Evolutionary conservation across 2,113 vertebrate genomes (phyloP).

Genomic region (Pangasianodon hypophthalmus): DNA sequence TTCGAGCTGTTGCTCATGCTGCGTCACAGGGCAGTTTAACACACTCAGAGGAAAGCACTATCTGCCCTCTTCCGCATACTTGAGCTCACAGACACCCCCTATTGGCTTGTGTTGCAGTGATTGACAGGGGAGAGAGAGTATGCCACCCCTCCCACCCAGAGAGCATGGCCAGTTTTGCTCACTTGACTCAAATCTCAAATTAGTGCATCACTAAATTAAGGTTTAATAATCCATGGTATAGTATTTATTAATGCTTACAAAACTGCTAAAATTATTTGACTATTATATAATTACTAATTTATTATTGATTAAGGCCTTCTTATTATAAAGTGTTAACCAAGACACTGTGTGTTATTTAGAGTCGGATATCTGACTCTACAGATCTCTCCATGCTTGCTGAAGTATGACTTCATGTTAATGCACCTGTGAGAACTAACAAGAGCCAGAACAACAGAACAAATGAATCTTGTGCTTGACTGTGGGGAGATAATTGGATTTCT

Average conservation of each 20-base stretch:
- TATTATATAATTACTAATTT: background rate
- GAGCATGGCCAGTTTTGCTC: background rate
- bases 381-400: background rate
- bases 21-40: background rate
- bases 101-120: background rate
- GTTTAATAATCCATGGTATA: background rate
- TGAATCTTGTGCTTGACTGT: slow-evolving; percentile 35
- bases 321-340: background rate
- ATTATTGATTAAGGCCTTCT: background rate
- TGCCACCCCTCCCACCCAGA: background rate
- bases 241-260: background rate
- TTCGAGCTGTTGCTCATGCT: background rate
- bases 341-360: background rate
- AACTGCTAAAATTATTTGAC: background rate
- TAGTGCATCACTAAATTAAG: background rate
- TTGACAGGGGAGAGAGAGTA: background rate
- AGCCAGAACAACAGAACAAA: slow-evolving; percentile 16
- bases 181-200: background rate
- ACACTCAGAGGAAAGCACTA: background rate
- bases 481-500: slow-evolving; percentile 34
- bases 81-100: background rate
- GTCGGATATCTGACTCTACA: background rate
- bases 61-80: background rate
- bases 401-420: slow-evolving; percentile 34
- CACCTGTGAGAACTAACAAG: slow-evolving; percentile 1